Evolutionary conservation across 2,888 invertebrate species (phyloP).

Genomic region (Cosmorhoe ocellata): DNA sequence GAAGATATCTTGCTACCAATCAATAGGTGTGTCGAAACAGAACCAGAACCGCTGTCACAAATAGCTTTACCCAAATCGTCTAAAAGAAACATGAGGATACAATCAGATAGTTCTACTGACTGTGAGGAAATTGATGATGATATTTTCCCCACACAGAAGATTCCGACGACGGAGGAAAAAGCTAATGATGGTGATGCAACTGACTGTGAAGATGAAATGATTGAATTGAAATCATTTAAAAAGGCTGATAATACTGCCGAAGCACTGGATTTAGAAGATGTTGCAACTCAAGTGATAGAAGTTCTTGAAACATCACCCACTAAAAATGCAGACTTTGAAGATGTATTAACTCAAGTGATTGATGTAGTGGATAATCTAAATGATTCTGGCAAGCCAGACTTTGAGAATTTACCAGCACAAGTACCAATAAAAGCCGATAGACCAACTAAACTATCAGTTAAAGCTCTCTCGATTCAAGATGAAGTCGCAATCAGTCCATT

Average conservation of each 20-base stretch:
- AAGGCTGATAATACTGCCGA: conserved; percentile 11
- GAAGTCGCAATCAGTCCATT: conserved; percentile 54
- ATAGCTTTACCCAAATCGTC: conserved; percentile 19
- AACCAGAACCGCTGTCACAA: conserved; percentile 24
- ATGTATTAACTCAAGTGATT: conserved; percentile 56
- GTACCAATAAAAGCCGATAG: conserved; percentile 43
- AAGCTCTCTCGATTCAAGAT: conserved; percentile 21
- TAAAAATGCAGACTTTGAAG: conserved; percentile 40
- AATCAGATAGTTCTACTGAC: conserved; percentile 39
- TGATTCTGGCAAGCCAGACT: conserved; percentile 39
- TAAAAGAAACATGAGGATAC: conserved; percentile 34
- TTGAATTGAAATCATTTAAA: conserved; percentile 30
- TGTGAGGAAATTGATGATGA: conserved; percentile 39
- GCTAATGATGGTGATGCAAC: conserved; percentile 47
- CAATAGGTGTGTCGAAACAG: conserved; percentile 19
- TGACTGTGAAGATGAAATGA: conserved; percentile 53
- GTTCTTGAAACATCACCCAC: conserved; percentile 20
- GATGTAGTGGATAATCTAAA: conserved; percentile 5
- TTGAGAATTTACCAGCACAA: conserved; percentile 51
- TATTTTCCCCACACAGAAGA: conserved; percentile 36
- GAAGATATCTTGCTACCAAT: conserved; percentile 38
- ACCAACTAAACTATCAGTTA: conserved; percentile 19
- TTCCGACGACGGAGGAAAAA: conserved; percentile 23
- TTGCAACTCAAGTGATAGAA: conserved; percentile 46
- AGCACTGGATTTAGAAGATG: conserved; percentile 38